These are phyloP conservation scores for Noctua comes DNA, from an alignment of 2,888 invertebrate species.

Conservation along the genomic window DNA sequence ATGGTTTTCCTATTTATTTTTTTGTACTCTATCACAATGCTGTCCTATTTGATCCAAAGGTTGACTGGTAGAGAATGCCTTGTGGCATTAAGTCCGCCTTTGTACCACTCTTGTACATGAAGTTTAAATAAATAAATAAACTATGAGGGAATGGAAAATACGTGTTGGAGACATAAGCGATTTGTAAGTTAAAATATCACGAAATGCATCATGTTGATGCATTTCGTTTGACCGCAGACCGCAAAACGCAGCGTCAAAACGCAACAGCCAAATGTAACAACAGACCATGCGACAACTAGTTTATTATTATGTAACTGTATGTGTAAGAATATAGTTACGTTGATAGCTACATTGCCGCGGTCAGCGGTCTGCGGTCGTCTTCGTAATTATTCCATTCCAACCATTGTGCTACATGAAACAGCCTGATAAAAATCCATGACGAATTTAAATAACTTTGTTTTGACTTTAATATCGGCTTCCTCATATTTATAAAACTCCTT, in stretches of 20 bases:
- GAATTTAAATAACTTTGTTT: neutral
- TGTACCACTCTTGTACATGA: too few species aligned
- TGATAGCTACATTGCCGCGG: neutral
- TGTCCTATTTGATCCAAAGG: too few species aligned
- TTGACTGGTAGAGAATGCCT: too few species aligned
- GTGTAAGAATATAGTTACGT: neutral
- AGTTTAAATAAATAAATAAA: too few species aligned
- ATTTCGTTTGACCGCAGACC: neutral
- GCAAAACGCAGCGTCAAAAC: neutral
- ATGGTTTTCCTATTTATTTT: too few species aligned
- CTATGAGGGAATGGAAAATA: neutral
- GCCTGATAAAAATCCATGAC: neutral
- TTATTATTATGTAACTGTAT: neutral
- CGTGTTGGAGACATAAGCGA: neutral
- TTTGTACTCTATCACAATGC: too few species aligned
- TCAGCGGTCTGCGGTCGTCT: neutral
- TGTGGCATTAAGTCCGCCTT: too few species aligned
- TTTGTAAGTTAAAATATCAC: neutral
- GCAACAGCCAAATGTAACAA: neutral
- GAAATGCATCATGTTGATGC: accelerated
- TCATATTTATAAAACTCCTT: too few species aligned
- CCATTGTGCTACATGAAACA: neutral
- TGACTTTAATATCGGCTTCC: neutral
- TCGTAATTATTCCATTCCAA: neutral
- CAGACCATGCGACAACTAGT: neutral